These are phyloP conservation scores for Cheilosia pagana DNA, from an alignment of 2,888 invertebrate species.

Conservation along the genomic window DNA sequence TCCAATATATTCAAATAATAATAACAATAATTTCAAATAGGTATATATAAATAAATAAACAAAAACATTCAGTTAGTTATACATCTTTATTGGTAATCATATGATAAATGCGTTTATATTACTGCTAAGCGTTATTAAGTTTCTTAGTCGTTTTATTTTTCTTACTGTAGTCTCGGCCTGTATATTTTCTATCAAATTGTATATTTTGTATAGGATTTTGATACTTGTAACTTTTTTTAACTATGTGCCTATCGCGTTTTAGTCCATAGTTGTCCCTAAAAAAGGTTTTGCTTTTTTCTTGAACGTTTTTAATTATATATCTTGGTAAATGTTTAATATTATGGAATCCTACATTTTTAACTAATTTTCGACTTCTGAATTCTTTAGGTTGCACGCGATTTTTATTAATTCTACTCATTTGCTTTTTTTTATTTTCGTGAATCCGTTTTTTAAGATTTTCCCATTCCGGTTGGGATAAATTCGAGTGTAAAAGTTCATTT, in stretches of 20 bases:
- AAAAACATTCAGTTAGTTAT: no score
- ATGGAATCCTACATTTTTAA: conserved; percentile 65
- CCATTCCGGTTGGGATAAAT: no score
- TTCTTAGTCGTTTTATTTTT: not conserved
- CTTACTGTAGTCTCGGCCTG: not conserved
- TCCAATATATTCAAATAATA: no score
- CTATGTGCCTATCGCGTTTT: conserved; percentile 56
- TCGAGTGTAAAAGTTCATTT: no score
- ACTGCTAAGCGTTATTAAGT: not conserved
- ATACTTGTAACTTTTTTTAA: conserved; percentile 11
- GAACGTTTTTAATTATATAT: conserved; percentile 3
- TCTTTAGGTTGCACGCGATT: not conserved
- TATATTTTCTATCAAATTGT: conserved; percentile 4
- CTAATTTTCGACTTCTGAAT: conserved; percentile 36
- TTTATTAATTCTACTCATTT: not conserved
- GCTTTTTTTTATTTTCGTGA: not conserved
- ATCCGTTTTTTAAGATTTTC: not conserved
- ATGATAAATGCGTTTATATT: conserved; percentile 1
- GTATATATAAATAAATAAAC: no score
- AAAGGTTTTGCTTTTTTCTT: conserved; percentile 23
- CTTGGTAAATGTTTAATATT: conserved; percentile 3
- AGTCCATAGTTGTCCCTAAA: conserved; percentile 53
- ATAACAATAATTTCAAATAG: no score
- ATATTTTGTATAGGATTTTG: conserved; percentile 9
- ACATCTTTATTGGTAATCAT: not conserved